Percentiles rank a stretch among this genome's conserved stretches.
These are phyloP conservation scores for Microtus oregoni DNA, from an alignment of 2,113 vertebrate genomes.

Conservation along the genomic window DNA sequence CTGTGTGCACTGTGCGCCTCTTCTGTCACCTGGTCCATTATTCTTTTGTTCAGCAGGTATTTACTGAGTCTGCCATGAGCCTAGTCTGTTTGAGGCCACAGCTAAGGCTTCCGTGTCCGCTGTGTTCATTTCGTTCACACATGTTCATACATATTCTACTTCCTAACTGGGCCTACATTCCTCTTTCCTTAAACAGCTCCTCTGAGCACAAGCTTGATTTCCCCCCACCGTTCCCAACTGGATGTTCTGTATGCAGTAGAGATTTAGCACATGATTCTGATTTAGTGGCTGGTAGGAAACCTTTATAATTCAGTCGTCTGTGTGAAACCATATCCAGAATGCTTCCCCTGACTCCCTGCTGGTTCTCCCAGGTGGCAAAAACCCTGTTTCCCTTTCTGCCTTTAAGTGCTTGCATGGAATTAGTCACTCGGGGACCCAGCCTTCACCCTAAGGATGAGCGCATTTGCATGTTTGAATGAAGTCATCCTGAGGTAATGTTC, in stretches of 20 bases:
- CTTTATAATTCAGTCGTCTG: slow-evolving; percentile 38
- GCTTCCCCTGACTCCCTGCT: neutral
- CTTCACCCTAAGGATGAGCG: slow-evolving; percentile 56
- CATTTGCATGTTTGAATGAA: slow-evolving; percentile 8
- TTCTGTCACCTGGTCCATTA: neutral
- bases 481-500: slow-evolving; percentile 58
- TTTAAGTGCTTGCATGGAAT: slow-evolving; percentile 29
- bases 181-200: slow-evolving; percentile 39
- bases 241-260: neutral
- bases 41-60: neutral
- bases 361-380: slow-evolving; percentile 1
- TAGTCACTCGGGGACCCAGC: slow-evolving; percentile 47
- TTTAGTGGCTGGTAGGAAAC: slow-evolving; percentile 30
- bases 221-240: neutral
- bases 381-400: slow-evolving; percentile 17
- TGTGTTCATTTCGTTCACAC: neutral
- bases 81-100: neutral
- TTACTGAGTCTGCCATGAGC: neutral
- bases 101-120: neutral
- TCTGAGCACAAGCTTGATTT: slow-evolving; percentile 25
- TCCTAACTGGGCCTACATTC: slow-evolving; percentile 26
- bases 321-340: slow-evolving; percentile 46
- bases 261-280: slow-evolving; percentile 23
- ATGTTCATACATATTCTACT: neutral
- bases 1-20: too few species aligned